Base-by-base conservation (phyloP, 2,888 invertebrate genomes). In the Thereva unica region DNA sequence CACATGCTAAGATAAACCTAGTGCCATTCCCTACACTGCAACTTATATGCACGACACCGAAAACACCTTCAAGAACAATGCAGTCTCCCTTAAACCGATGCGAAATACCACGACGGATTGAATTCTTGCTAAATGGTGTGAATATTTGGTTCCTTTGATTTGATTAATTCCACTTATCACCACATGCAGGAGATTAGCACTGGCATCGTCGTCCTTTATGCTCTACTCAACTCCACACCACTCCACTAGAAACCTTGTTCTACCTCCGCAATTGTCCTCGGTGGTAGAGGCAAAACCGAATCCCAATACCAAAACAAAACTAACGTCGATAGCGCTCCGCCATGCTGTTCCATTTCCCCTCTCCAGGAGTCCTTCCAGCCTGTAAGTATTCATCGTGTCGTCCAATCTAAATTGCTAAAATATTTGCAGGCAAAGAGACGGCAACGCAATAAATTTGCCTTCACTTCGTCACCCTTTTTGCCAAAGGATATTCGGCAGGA, bases 91-190 rank as follows among this genome's bases (percentile, higher is more conserved):
- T 44, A n/a, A n/a, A 59, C 47, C 47, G 12, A 59, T 44, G 35
- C 38, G 45, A 67, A 70, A 73, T 74, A 69, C 72, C 73, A 70
- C 69, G 71, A 66, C 68, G 70, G 71, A 74, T 74, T 74, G 73
- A 72, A 73, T 73, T 73, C 72, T 67, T 73, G 74, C 68, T 71
- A 70, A 72, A 72, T 73, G 69, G 72, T 71, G 74, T 71, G 71
- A 69, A 71, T 66, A 71, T 70, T 69, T 59, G 66, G 53, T 67
- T 68, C 64, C 23, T 68, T 53, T 68, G 66, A 68, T 68, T 70
- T 70, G 70, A 70, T 70, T 70, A 70, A 70, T 70, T 67, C 69
- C 61, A 67, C 63, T 69, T 68, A 70, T 70, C 69, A 63, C 40
- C 65, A 47, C 56, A 64, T 42, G 45, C 64, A 68, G 67, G 50